These are phyloP conservation scores for Dicerorhinus sumatrensis DNA, from an alignment of 2,113 vertebrate genomes.

Conservation along the genomic window DNA sequence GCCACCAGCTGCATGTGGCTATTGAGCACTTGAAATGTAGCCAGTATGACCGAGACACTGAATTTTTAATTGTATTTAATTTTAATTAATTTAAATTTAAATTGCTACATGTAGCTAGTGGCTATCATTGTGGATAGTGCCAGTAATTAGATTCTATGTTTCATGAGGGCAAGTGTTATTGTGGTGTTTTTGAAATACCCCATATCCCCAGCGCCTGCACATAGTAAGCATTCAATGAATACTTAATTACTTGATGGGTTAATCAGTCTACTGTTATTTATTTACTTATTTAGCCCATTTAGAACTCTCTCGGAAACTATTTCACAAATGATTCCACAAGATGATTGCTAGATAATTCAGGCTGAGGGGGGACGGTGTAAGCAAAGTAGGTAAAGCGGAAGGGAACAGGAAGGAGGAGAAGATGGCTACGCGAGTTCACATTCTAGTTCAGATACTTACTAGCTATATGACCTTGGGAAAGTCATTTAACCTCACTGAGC, in stretches of 20 bases:
- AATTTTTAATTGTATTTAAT: constrained; percentile 29
- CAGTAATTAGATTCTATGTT: not conserved
- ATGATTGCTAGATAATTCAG: not conserved
- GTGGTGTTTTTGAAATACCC: not conserved
- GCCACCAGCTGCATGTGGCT: not conserved
- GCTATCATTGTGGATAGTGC: not conserved
- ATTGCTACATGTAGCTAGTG: not conserved
- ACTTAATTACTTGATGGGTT: not conserved
- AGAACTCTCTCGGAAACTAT: not conserved
- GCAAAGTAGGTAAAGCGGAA: not conserved
- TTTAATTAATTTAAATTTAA: constrained; percentile 46
- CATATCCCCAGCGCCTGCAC: not conserved
- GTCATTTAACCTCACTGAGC: not conserved
- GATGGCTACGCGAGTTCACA: not conserved
- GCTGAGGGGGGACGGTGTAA: not conserved
- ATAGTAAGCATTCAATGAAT: not conserved
- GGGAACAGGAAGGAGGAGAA: not conserved
- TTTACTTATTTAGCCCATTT: not conserved
- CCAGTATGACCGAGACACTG: not conserved
- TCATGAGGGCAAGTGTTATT: not conserved
- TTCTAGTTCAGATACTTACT: not conserved
- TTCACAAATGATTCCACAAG: constrained; percentile 19
- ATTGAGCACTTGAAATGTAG: not conserved
- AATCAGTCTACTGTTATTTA: not conserved
- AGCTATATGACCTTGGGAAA: not conserved